phyloP scores from a whole-genome alignment of 2,888 invertebrate genomes.

The Caenorhabditis sinica region DNA sequence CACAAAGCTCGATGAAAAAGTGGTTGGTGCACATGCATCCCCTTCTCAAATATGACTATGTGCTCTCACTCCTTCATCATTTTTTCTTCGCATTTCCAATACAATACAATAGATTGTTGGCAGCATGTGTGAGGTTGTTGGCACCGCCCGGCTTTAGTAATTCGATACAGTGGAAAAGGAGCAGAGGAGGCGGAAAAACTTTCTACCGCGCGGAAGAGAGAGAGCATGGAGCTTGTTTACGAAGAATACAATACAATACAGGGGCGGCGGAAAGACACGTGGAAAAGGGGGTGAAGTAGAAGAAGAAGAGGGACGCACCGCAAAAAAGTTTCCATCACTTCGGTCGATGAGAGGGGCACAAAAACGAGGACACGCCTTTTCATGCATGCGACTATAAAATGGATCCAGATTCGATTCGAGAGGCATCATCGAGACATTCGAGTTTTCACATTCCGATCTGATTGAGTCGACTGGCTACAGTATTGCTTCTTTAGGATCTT shows the following conservation, averaged over 20 bases:
- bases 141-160: slow-evolving; percentile 45
- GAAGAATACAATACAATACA: slow-evolving; percentile 40
- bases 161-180: slow-evolving; percentile 41
- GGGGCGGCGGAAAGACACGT: slow-evolving; percentile 23
- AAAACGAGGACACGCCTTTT: slow-evolving; percentile 37
- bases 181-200: slow-evolving; percentile 25
- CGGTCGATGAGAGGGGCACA: slow-evolving; percentile 5
- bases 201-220: slow-evolving; percentile 40
- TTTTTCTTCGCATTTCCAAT: slow-evolving; percentile 15
- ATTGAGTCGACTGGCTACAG: slow-evolving; percentile 9
- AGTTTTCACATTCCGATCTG: neutral
- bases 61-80: slow-evolving; percentile 26
- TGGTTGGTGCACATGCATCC: slow-evolving; percentile 25
- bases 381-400: slow-evolving; percentile 43
- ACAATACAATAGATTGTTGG: slow-evolving; percentile 48
- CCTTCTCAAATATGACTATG: slow-evolving; percentile 50
- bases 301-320: slow-evolving; percentile 1
- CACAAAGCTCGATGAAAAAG: slow-evolving; percentile 34
- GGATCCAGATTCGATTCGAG: slow-evolving; percentile 29
- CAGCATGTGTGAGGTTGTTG: slow-evolving; percentile 32
- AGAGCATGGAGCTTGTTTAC: slow-evolving; percentile 32
- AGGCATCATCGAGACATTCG: slow-evolving; percentile 12
- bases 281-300: slow-evolving; percentile 23
- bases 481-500: neutral
- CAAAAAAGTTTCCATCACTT: slow-evolving; percentile 57